Evolutionary conservation across 2,888 invertebrate genomes (phyloP), one percentile per base, ranked within the genome.

Genomic region (Clivina fossor): DNA sequence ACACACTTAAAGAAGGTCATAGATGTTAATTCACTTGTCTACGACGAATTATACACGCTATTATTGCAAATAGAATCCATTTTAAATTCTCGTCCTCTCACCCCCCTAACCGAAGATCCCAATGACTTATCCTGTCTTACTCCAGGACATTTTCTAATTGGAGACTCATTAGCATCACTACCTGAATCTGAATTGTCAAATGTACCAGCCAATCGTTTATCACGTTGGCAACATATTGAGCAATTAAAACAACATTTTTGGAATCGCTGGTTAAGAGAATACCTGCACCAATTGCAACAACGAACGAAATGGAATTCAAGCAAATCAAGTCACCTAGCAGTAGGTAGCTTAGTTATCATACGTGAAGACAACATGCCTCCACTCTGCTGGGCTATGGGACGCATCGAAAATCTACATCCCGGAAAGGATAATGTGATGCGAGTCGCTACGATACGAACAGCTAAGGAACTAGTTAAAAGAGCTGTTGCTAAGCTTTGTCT

Each of bases 91-190:
- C 22, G 64, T 4, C 65, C 66, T 0, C 15, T 67, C 0, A 60
- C 58, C 3, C 50, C 58, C 15, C 49, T 64, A 4, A 62, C 65
- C 2, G 15, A 38, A 3, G 65, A 65, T 37, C 55, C 60, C 1
- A 56, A 60, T 24, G 61, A 63, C 24, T 26, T 59, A 4, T 53
- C 41, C 5, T 56, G 60, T 4, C 40, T 67, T 4, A 65, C 65
- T 1, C 67, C 66, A 4, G 65, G 62, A 13, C 67, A 68, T 56
- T 64, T 68, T 41, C 57, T 69, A 1, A 57, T 66, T 13, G 64
- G 62, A 5, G 33, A 41, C 18, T 26, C 58, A 5, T 44, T 60
- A 2, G 41, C 16, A 3, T 5, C 38, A 1, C 47, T 61, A 2
- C 41, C 58, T 4, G 59, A 60, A 19, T 58, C 56, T 4, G 11